Evolutionary conservation across 2,113 vertebrate species (phyloP), one percentile per base, ranked within the genome.

Genomic region (Rhinichthys klamathensis): DNA sequence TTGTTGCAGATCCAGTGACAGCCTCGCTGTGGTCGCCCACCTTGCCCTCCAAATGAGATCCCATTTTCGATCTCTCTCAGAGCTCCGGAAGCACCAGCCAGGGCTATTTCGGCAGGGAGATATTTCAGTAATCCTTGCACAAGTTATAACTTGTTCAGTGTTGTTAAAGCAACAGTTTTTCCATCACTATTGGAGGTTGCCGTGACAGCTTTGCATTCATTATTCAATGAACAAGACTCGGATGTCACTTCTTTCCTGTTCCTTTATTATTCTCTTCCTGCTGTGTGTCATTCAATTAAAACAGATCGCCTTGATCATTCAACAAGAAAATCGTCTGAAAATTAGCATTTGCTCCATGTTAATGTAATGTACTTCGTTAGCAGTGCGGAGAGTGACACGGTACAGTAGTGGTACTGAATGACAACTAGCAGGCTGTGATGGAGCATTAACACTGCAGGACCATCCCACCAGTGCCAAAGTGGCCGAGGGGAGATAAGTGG

Each of bases 381-480:
- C 27, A 54, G 30, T 38, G 65, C 7, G 54, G 49, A 83, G 12
- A 10, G 51, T 15, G 30, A 35, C 5, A 51, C 0, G 18, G 9
- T 82, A 69, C 61, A 82, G 61, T 30, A 51, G 27, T 8, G 2
- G 18, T 9, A 23, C n/a, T 46, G 10, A 80, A 63, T 80, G 16
- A 69, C 27, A 82, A 69, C 44, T 49, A 35, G 44, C 80, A 82
- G 80, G 6, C 38, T 63, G 58, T 80, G 58, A 46, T 80, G 23
- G 12, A 63, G 13, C 61, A 82, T 69, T 82, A 82, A 54, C 80
- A 15, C 80, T 9, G 41, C 44, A 78, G 74, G 54, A 72, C 63
- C 10, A 25, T 63, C 82, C 75, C 49, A 73, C 80, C 75, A 27
- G n/a, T 88, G 58, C 60, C 69, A 88, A 54, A 70, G 81, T 56